Conservation (phyloP, 2,888 invertebrate genomes). For the Rhagium mordax region DNA sequence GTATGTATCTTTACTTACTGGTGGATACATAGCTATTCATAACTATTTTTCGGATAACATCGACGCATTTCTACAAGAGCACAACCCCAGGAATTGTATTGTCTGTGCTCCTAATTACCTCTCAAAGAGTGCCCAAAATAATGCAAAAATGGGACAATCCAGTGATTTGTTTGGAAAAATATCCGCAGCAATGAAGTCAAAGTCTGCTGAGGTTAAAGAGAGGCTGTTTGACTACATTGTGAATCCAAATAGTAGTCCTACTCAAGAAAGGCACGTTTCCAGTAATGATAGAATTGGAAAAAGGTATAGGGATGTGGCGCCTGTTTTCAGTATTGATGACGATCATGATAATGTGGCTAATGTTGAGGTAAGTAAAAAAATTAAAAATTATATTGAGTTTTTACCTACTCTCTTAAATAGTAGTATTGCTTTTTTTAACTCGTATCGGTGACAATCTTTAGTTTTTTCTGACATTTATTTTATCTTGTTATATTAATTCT, state of each 20-base stretch:
- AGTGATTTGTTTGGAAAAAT: constrained; percentile 87
- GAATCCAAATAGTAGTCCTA: constrained; percentile 79
- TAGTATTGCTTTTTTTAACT: no score
- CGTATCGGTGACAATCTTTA: no score
- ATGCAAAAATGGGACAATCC: constrained; percentile 65
- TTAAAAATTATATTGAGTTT: not conserved
- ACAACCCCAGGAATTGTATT: constrained; percentile 84
- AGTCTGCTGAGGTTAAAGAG: constrained; percentile 93
- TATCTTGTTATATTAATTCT: no score
- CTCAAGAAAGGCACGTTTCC: constrained; percentile 86
- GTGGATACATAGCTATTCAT: constrained; percentile 91
- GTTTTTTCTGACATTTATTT: no score
- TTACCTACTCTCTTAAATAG: no score
- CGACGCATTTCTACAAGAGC: constrained; percentile 87
- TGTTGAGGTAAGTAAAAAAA: constrained; percentile 64
- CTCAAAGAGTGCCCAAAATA: constrained; percentile 49
- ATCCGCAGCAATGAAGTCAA: constrained; percentile 90
- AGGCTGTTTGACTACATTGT: constrained; percentile 95
- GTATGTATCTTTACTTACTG: constrained; percentile 92
- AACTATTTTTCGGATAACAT: constrained; percentile 88
- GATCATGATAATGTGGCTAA: constrained; percentile 78
- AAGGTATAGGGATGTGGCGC: constrained; percentile 90
- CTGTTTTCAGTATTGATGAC: constrained; percentile 96
- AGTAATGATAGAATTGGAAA: constrained; percentile 88
- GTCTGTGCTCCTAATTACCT: constrained; percentile 78